These are phyloP conservation scores for Prenolepis imparis DNA, from an alignment of 2,888 invertebrate genomes.

Conservation along the genomic window DNA sequence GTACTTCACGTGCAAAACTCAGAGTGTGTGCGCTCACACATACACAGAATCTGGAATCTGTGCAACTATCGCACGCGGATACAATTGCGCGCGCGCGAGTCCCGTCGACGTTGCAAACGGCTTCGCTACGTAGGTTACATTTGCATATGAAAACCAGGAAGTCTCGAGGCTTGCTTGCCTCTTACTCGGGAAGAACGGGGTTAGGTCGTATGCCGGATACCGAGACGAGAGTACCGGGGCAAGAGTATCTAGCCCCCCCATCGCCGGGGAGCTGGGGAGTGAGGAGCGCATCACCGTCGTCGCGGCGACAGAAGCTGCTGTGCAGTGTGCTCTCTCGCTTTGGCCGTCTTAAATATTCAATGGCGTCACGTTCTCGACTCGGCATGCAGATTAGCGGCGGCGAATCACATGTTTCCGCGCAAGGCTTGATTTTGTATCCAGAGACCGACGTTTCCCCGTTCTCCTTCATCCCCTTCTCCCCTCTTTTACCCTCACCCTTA, in stretches of 20 bases:
- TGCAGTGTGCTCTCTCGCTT: constrained; percentile 59
- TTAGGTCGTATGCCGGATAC: constrained; percentile 74
- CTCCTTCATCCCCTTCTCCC: constrained; percentile 40
- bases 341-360: constrained; percentile 85
- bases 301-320: constrained; percentile 61
- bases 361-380: constrained; percentile 84
- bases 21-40: constrained; percentile 14
- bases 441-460: constrained; percentile 54
- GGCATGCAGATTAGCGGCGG: constrained; percentile 84
- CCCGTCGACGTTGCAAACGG: constrained; percentile 71
- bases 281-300: constrained; percentile 35
- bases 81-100: constrained; percentile 62
- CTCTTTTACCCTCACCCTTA: not conserved
- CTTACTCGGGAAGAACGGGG: constrained; percentile 79
- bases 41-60: constrained; percentile 51
- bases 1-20: constrained; percentile 37
- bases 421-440: constrained; percentile 80
- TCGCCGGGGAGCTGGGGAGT: not conserved
- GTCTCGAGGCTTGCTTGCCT: constrained; percentile 82
- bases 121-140: constrained; percentile 76
- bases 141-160: constrained; percentile 85
- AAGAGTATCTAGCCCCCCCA: not conserved
- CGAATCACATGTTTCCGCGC: constrained; percentile 82
- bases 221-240: constrained; percentile 54
- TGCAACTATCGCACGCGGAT: constrained; percentile 66